Conservation (phyloP, 2,797 vertebrate genomes). For the Brotogeris chrysoptera region DNA sequence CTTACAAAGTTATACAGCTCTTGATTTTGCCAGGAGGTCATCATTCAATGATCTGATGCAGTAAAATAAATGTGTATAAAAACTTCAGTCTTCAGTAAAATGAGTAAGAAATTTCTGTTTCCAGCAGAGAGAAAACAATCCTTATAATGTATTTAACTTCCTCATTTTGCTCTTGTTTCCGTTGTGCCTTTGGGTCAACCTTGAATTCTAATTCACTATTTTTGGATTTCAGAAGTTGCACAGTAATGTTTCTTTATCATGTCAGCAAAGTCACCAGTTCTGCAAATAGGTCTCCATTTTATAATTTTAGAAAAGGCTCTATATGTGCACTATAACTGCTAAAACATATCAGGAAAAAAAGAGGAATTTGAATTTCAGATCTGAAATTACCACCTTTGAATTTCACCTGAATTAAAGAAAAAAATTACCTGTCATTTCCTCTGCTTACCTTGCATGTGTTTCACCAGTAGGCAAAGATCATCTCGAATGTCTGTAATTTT, state of each 20-base stretch:
- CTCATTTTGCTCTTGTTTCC: not conserved
- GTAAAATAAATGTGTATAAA: not conserved
- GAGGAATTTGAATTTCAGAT: not conserved
- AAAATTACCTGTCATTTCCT: not conserved
- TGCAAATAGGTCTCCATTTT: not conserved
- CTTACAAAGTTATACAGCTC: not conserved
- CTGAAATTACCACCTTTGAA: not conserved
- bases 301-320: conserved; percentile 44
- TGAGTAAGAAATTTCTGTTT: not conserved
- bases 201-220: not conserved
- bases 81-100: not conserved
- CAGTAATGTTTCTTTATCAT: not conserved
- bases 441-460: not conserved
- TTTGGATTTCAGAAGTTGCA: not conserved
- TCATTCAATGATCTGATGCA: not conserved
- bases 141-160: not conserved
- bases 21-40: not conserved
- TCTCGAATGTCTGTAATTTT: not conserved
- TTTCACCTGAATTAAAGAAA: not conserved
- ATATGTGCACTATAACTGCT: not conserved
- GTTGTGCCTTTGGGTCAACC: not conserved
- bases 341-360: not conserved
- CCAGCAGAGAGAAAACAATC: not conserved
- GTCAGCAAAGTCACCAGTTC: not conserved
- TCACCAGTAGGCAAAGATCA: not conserved